Evolutionary conservation across 2,888 invertebrate genomes (phyloP).

Genomic region (Harpalus rufipes): DNA sequence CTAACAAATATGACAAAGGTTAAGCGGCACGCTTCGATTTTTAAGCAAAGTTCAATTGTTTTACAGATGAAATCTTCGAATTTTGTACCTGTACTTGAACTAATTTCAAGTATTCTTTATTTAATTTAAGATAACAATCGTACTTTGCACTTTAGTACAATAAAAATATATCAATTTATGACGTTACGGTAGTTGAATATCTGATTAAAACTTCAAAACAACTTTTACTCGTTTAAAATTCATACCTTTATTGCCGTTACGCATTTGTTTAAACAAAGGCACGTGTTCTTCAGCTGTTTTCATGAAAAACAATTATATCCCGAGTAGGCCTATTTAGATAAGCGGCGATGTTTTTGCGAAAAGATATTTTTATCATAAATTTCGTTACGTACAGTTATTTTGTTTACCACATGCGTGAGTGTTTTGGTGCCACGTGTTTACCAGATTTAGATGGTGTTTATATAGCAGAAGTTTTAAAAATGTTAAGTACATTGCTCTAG

Average conservation of each 20-base stretch:
- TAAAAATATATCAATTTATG: not conserved
- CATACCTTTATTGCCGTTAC: not conserved
- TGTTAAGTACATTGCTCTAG: not conserved
- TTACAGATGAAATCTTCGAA: not conserved
- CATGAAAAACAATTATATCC: not conserved
- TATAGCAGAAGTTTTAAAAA: slow-evolving; percentile 7
- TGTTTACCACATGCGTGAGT: slow-evolving; percentile 12
- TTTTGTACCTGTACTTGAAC: slow-evolving; percentile 4
- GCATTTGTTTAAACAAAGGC: slow-evolving; percentile 15
- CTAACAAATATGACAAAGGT: not conserved
- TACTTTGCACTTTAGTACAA: not conserved
- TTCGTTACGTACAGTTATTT: slow-evolving; percentile 23
- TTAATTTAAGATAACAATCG: not conserved
- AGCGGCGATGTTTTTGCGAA: not conserved
- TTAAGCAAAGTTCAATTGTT: slow-evolving; percentile 1
- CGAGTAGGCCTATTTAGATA: slow-evolving; percentile 7
- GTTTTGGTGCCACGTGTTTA: slow-evolving; percentile 20
- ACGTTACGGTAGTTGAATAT: not conserved
- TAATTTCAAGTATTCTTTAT: slow-evolving; percentile 19
- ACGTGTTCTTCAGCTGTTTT: slow-evolving; percentile 4
- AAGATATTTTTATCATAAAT: slow-evolving; percentile 11
- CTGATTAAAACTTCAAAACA: not conserved
- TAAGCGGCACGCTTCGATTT: slow-evolving; percentile 1
- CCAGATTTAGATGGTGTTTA: slow-evolving; percentile 30
- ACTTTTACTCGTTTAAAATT: slow-evolving; percentile 35